Percentiles rank a stretch among this genome's conserved stretches.
phyloP scores from a whole-genome alignment of 2,888 invertebrate species.

The Argyra leucocephala region DNA sequence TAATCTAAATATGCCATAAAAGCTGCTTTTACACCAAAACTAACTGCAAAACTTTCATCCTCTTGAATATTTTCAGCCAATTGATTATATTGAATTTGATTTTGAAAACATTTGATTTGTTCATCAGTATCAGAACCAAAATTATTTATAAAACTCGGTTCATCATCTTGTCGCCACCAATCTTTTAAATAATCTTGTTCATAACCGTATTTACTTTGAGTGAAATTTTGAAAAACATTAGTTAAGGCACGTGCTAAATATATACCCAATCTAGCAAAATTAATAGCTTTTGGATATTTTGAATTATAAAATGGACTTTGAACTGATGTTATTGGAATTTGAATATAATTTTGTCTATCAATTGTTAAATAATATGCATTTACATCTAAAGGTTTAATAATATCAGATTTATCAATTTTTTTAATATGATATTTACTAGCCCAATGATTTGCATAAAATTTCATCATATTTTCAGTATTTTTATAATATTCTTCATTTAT shows the following conservation, averaged over 20 bases:
- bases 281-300: slow-evolving; percentile 14
- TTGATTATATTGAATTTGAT: slow-evolving; percentile 10
- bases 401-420: not conserved
- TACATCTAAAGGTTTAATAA: not conserved
- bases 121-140: not conserved
- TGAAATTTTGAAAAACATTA: not conserved
- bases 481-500: not conserved
- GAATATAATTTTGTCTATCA: not conserved
- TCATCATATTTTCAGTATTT: not conserved
- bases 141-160: not conserved
- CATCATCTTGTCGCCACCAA: not conserved
- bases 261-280: slow-evolving; percentile 11
- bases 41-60: slow-evolving; percentile 14
- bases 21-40: slow-evolving; percentile 10
- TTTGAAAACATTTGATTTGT: slow-evolving; percentile 2
- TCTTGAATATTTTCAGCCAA: slow-evolving; percentile 4
- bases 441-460: slow-evolving; percentile 2
- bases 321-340: not conserved
- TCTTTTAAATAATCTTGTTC: not conserved
- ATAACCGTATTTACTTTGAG: not conserved
- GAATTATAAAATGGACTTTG: slow-evolving; percentile 13
- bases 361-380: not conserved
- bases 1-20: slow-evolving; percentile 15
- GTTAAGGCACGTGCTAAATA: slow-evolving; percentile 6
- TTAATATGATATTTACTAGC: not conserved